Percentiles rank a stretch among this genome's conserved stretches.
Conservation (phyloP, 2,888 invertebrate genomes). For the Meteorus cinctellus region DNA sequence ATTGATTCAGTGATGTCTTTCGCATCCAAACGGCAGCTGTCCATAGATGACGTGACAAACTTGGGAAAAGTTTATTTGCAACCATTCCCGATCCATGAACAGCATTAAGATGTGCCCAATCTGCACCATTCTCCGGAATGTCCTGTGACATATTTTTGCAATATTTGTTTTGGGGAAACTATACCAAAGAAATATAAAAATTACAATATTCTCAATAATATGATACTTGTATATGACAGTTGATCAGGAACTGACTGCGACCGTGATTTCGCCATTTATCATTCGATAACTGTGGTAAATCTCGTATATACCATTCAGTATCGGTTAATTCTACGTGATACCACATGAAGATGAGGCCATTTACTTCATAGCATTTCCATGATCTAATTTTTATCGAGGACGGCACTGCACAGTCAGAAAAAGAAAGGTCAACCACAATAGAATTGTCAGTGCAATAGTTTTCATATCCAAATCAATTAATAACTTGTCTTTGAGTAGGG, state of each 20-base stretch:
- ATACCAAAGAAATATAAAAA: too few species aligned
- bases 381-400: constrained; percentile 80
- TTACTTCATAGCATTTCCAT: constrained; percentile 82
- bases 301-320: constrained; percentile 81
- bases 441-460: background rate
- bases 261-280: constrained; percentile 82
- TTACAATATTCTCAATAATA: background rate
- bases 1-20: constrained; percentile 70
- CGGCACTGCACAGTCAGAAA: constrained; percentile 77
- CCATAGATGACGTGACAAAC: constrained; percentile 69
- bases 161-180: background rate
- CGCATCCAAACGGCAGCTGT: constrained; percentile 74
- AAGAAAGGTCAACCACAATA: constrained; percentile 20
- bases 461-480: constrained; percentile 4
- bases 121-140: constrained; percentile 93
- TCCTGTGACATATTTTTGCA: constrained; percentile 76
- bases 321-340: constrained; percentile 82
- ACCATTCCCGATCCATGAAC: constrained; percentile 80
- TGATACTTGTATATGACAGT: constrained; percentile 84
- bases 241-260: constrained; percentile 84
- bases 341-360: constrained; percentile 88
- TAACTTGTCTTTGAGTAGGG: constrained; percentile 80
- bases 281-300: constrained; percentile 75
- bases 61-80: constrained; percentile 52
- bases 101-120: constrained; percentile 85